Base-by-base conservation (phyloP, 2,797 vertebrate species). In the Lerista edwardsae region DNA sequence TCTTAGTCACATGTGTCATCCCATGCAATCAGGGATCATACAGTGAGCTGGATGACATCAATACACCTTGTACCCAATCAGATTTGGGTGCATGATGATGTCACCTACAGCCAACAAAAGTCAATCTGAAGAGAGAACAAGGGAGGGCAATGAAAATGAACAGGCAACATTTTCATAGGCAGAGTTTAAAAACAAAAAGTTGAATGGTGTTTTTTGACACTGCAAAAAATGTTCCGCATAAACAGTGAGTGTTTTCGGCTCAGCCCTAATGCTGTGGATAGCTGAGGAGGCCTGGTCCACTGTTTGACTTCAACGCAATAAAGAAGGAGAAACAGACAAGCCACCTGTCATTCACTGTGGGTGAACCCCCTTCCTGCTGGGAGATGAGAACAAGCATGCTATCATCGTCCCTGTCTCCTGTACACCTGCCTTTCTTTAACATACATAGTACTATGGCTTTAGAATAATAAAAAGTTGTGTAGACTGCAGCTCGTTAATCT, bases 381-480 rank as follows among this genome's bases (percentile, higher is more conserved):
- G 80, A 67, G 82, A 80, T 82, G 64, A 80, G 92, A 91, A 91
- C 84, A 84, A 82, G 79, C 2, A 3, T 86, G 73, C 88, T 72
- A 19, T 90, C 41, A 51, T 51, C 84, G 61, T 88, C 90, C 76
- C 84, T 93, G 91, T 89, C 86, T 80, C 92, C 89, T 86, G 85
- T 86, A 92, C 86, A 90, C 88, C 91, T 93, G 86, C 86, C 83
- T 90, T 76, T 91, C 89, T 94, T 91, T 83, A 94, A 92, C 72
- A 90, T 89, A 95, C 74, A 91, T 91, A 93, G 89, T 96, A 91
- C 95, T 97, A 96, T 97, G 96, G 96, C 96, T 97, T 86, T 97
- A 92, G 96, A 94, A 95, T 93, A 92, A 94, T 71, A 86, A 95
- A 94, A 95, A 94, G 55, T 90, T 93, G 92, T 91, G 94, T 95